Conservation (phyloP, 1,140 invertebrate species). For the Heliothis subflexa region DNA sequence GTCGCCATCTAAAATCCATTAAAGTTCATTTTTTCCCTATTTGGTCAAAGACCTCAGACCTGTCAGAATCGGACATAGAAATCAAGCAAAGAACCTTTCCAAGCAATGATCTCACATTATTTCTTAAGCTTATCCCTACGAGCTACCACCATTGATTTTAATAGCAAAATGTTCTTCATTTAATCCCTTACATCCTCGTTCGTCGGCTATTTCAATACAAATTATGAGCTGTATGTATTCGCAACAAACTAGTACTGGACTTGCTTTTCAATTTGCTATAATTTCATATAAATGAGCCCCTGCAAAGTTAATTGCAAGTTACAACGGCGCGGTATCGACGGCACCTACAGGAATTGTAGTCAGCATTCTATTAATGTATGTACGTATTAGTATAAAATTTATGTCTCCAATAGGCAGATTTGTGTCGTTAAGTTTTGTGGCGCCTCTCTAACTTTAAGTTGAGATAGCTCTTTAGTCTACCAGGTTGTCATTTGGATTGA, state of each 20-base stretch:
- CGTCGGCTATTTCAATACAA: constrained; percentile 27
- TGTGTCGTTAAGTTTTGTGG: not conserved
- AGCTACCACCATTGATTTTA: constrained; percentile 18
- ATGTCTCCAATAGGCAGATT: not conserved
- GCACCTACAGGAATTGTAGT: constrained; percentile 2
- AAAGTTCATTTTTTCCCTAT: not conserved
- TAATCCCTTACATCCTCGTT: constrained; percentile 3
- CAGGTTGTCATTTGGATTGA: too few relatives aligned
- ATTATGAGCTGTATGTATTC: constrained; percentile 22
- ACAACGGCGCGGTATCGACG: not conserved
- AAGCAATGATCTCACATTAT: not conserved
- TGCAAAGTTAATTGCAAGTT: constrained; percentile 33
- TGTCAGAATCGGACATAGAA: not conserved
- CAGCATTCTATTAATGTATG: not conserved
- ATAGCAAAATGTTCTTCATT: constrained; percentile 19
- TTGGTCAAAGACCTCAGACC: not conserved
- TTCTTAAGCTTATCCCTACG: not conserved
- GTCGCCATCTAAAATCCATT: too few relatives aligned
- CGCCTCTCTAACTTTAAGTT: too few relatives aligned
- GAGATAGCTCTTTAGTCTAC: too few relatives aligned
- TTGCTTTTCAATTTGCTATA: constrained; percentile 37
- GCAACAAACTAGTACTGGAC: constrained; percentile 15
- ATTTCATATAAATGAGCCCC: constrained; percentile 30
- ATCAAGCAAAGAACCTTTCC: not conserved
- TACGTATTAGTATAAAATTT: not conserved